phyloP scores from a whole-genome alignment of 1,140 invertebrate species.

The Scaptomyza graminum region DNA sequence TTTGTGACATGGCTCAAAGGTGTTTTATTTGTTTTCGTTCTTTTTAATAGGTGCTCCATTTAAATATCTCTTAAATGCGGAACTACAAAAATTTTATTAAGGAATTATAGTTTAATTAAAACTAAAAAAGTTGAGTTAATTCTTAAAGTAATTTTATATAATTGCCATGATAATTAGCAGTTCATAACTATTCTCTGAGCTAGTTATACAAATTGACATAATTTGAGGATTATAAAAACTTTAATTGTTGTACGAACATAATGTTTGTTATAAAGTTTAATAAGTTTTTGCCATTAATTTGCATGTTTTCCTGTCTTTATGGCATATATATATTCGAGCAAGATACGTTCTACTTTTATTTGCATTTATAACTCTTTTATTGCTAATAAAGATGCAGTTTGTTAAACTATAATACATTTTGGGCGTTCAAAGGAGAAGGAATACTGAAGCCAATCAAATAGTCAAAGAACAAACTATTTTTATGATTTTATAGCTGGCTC shows the following conservation, averaged over 20 bases:
- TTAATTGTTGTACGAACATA: too few species aligned
- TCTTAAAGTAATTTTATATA: too few species aligned
- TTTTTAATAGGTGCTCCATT: too few species aligned
- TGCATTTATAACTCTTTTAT: conserved; percentile 45
- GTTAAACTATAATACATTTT: conserved; percentile 61
- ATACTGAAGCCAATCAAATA: conserved; percentile 22
- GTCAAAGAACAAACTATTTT: conserved; percentile 12
- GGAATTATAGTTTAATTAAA: too few species aligned
- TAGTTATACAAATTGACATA: too few species aligned
- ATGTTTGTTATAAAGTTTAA: neutral
- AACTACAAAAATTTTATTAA: too few species aligned
- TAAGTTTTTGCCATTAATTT: neutral
- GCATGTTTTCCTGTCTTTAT: neutral
- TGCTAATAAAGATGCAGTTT: conserved; percentile 61
- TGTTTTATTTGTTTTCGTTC: too few species aligned
- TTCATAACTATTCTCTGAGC: neutral
- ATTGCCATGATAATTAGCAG: neutral
- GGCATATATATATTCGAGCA: neutral
- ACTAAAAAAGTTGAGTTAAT: too few species aligned
- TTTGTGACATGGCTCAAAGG: too few species aligned
- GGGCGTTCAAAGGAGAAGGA: conserved; percentile 24
- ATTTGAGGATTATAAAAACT: too few species aligned
- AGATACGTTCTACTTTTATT: conserved; percentile 33
- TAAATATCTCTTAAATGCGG: too few species aligned
- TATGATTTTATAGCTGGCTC: conserved; percentile 15